These are phyloP conservation scores for Calliphora vicina DNA, from an alignment of 1,140 invertebrate genomes.

Conservation along the genomic window DNA sequence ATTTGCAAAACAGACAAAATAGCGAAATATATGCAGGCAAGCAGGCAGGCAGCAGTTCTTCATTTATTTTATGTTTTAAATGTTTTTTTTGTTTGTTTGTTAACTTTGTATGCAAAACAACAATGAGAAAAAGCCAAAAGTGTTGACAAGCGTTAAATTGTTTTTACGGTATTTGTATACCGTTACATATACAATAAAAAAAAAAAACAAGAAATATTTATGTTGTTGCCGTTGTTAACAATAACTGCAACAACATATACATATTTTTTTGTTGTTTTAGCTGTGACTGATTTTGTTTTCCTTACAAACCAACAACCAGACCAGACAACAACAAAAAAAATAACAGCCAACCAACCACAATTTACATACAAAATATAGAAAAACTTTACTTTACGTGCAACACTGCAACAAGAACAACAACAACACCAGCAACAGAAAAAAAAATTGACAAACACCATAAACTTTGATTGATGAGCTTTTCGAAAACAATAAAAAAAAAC, in stretches of 20 bases:
- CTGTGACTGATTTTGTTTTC: not conserved
- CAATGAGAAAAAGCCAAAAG: not conserved
- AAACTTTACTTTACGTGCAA: not conserved
- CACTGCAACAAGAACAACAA: too few species aligned
- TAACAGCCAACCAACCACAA: too few species aligned
- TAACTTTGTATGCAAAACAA: not conserved
- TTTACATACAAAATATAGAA: not conserved
- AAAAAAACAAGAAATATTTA: not conserved
- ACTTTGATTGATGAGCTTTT: conserved; percentile 30
- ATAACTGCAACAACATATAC: too few species aligned
- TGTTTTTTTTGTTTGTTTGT: too few species aligned
- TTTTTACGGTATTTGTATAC: not conserved
- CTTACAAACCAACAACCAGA: conserved; percentile 1
- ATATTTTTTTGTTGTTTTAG: not conserved
- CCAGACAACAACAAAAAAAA: not conserved
- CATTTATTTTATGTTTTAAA: not conserved
- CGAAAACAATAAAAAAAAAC: not conserved
- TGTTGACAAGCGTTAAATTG: conserved; percentile 24
- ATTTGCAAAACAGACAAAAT: not conserved
- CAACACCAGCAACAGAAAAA: not conserved
- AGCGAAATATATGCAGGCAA: too few species aligned
- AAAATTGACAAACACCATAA: conserved; percentile 25
- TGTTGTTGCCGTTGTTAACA: not conserved
- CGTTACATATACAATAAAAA: not conserved
- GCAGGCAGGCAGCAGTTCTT: too few species aligned